Conservation (phyloP, 1,140 invertebrate genomes). For the Patella vulgata region DNA sequence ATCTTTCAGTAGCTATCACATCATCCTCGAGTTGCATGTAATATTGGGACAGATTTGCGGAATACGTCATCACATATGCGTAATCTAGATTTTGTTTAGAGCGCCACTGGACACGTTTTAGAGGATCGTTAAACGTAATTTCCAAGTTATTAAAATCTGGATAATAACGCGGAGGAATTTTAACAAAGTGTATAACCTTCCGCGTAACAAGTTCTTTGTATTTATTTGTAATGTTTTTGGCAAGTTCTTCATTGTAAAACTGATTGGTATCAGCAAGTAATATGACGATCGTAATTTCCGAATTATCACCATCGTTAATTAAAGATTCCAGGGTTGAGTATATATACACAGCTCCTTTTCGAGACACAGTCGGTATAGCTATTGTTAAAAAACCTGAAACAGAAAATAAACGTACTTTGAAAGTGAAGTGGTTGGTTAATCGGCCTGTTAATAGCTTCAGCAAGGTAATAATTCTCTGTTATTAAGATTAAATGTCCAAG, state of each 20-base stretch:
- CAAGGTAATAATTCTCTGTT: too few species aligned
- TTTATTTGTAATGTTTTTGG: conserved; percentile 20
- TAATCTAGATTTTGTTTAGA: conserved; percentile 66
- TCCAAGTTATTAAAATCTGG: conserved; percentile 52
- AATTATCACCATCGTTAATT: conserved; percentile 28
- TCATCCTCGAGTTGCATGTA: conserved; percentile 66
- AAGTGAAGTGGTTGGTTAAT: too few species aligned
- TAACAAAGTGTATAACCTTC: conserved; percentile 43
- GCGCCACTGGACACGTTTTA: conserved; percentile 57
- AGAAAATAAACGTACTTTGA: too few species aligned
- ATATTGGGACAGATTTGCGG: conserved; percentile 48
- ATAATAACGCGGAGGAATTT: conserved; percentile 58
- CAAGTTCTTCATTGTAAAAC: conserved; percentile 35
- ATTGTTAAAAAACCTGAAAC: conserved; percentile 55
- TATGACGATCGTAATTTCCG: conserved; percentile 41
- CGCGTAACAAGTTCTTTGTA: conserved; percentile 25
- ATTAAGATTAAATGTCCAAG: too few species aligned
- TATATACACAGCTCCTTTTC: conserved; percentile 43
- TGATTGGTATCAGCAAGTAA: conserved; percentile 44
- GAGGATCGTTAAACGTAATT: conserved; percentile 56
- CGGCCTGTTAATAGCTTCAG: too few species aligned
- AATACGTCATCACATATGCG: conserved; percentile 57
- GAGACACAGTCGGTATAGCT: conserved; percentile 53
- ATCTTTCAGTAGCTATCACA: conserved; percentile 54
- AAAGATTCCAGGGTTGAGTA: conserved; percentile 45